A percentile compares a stretch with the other conserved stretches of the same genome.
phyloP scores from a whole-genome alignment of 2,888 invertebrate genomes.

The Atethmia centrago region DNA sequence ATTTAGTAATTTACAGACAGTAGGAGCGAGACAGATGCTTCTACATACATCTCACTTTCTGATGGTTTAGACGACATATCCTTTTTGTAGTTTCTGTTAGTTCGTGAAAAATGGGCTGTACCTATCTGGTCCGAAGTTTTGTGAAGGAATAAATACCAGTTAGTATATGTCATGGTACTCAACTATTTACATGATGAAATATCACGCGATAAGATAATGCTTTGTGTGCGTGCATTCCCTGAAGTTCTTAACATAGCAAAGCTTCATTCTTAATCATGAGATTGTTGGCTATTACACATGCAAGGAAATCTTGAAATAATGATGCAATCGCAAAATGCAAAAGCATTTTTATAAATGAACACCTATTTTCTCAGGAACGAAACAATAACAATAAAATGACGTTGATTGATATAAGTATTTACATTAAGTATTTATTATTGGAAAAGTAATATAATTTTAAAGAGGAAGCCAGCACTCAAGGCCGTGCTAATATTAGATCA shows the following conservation, averaged over 20 bases:
- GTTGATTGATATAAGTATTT: constrained; percentile 5
- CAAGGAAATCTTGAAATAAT: neutral
- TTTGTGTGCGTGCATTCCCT: constrained; percentile 18
- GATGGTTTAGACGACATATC: neutral
- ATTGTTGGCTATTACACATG: neutral
- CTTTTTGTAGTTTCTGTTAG: neutral
- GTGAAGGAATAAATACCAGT: neutral
- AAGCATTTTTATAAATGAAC: neutral
- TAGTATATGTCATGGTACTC: neutral
- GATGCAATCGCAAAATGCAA: neutral
- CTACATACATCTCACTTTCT: neutral
- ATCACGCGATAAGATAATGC: neutral
- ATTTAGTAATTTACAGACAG: neutral
- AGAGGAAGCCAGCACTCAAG: constrained; percentile 50
- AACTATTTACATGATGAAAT: neutral
- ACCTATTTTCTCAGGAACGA: neutral
- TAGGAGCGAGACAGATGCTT: neutral
- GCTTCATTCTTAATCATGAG: neutral
- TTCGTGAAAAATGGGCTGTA: neutral
- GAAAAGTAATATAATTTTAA: constrained; percentile 33
- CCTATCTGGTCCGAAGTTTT: neutral
- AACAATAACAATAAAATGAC: neutral
- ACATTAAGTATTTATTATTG: constrained; percentile 26
- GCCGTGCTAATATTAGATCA: constrained; percentile 42
- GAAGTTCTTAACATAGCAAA: neutral